Base-by-base conservation (phyloP, 2,888 invertebrate species). In the Parelbella ahira region DNA sequence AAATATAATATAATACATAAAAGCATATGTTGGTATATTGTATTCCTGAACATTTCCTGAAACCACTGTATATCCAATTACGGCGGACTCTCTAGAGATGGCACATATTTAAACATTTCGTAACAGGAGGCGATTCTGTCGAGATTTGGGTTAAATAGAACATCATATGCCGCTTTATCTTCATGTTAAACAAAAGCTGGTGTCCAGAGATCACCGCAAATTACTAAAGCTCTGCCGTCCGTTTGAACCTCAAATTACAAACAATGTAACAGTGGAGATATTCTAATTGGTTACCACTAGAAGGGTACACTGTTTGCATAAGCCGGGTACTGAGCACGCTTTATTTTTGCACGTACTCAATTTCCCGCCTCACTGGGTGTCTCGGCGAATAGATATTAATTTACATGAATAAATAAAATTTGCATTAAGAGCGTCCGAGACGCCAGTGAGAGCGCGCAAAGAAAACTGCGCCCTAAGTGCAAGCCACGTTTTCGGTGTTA, bases 331-430 rank as follows among this genome's bases (percentile, higher is more conserved):
- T 49, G 51, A 59, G 48, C 42, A 45, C 58, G 64, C 76, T 81
- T 83, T 87, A 84, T 84, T 87, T 84, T 84, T 83, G 80, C 84
- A 84, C 83, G 84, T 86, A 80, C 83, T 82, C 86, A 83, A 87
- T 87, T 86, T 86, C 77, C 71, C 79, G 82, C 73, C 69, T 75
- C 83, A 83, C 77, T 77, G 82, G 68, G 56, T 68, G 75, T 79
- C 79, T 72, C 64, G 65, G 65, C 70, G 81, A 81, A 83, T 80
- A 83, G 82, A 87, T 86, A 84, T 84, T 87, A 86, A 87, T 86
- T 86, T 87, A 84, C 87, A 87, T 87, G 83, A 83, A 84, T 86
- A 86, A 86, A 87, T 86, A 83, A 82, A 86, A 87, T 87, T 87
- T 84, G 82, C 86, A 86, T 86, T 81, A 79, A 72, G 59, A 78